phyloP scores from a whole-genome alignment of 2,113 vertebrate species.

The Pangasianodon hypophthalmus region DNA sequence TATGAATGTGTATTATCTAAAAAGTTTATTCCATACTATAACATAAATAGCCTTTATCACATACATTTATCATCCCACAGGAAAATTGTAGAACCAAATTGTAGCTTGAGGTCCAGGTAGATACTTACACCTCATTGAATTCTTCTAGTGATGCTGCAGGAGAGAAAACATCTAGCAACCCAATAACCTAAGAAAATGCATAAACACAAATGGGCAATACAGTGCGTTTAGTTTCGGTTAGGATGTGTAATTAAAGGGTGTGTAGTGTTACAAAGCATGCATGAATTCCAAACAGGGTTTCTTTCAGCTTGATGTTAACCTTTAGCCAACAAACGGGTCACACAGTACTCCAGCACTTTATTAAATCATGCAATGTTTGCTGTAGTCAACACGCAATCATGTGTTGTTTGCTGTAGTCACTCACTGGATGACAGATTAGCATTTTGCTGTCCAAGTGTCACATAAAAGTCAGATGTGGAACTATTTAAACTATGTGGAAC shows the following conservation, averaged over 20 bases:
- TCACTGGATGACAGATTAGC: background rate
- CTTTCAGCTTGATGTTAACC: background rate
- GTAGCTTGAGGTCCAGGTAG: background rate
- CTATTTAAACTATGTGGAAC: background rate
- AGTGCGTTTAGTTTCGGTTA: background rate
- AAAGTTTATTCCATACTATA: background rate
- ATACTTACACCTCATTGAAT: conserved; percentile 93
- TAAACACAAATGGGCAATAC: background rate
- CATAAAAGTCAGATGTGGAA: background rate
- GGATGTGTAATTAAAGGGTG: background rate
- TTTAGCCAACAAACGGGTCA: background rate
- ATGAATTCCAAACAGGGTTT: background rate
- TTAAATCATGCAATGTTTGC: background rate
- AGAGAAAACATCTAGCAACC: conserved; percentile 93
- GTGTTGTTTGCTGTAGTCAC: background rate
- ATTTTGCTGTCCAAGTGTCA: background rate
- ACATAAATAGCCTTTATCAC: background rate
- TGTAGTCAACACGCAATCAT: background rate
- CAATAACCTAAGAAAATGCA: conserved; percentile 71
- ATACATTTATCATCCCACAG: background rate
- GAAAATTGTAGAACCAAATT: background rate
- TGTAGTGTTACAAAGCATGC: background rate
- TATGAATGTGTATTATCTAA: background rate
- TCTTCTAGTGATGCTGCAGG: conserved; percentile 87
- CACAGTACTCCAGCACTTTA: background rate